A percentile compares a stretch with the other conserved stretches of the same genome.
These are phyloP conservation scores for Tribolium freemani DNA, from an alignment of 2,888 invertebrate species.

Conservation along the genomic window DNA sequence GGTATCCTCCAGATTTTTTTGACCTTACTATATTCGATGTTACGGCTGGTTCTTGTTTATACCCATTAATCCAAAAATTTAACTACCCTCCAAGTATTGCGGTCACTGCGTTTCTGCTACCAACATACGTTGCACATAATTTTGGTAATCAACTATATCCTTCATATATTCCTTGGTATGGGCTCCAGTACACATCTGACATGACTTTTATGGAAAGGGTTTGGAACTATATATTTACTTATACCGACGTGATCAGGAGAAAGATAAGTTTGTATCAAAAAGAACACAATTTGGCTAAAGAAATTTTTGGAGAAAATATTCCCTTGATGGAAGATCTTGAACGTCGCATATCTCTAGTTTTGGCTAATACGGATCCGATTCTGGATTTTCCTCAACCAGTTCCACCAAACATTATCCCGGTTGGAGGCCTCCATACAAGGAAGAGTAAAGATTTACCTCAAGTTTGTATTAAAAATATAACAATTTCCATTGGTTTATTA, in stretches of 20 bases:
- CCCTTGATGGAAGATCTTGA: conserved; percentile 47
- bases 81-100: conserved; percentile 56
- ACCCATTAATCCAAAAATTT: conserved; percentile 58
- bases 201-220: conserved; percentile 52
- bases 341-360: conserved; percentile 51
- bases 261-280: conserved; percentile 17
- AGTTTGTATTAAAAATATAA: conserved; percentile 1
- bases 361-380: conserved; percentile 56
- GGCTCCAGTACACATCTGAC: conserved; percentile 45
- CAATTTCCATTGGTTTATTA: background rate
- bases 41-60: conserved; percentile 51
- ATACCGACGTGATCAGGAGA: conserved; percentile 25
- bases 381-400: conserved; percentile 56
- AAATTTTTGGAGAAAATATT: conserved; percentile 49
- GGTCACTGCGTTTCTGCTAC: conserved; percentile 49
- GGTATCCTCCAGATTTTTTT: conserved; percentile 57
- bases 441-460: conserved; percentile 47
- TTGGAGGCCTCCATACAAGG: conserved; percentile 60
- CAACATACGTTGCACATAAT: conserved; percentile 31
- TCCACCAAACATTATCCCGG: conserved; percentile 59
- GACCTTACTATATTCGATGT: conserved; percentile 58
- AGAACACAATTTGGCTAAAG: conserved; percentile 40
- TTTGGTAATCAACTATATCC: conserved; percentile 51
- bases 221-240: conserved; percentile 47
- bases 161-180: conserved; percentile 50